These are phyloP conservation scores for Paedocypris micromegethes DNA, from an alignment of 2,797 vertebrate species.

Conservation along the genomic window DNA sequence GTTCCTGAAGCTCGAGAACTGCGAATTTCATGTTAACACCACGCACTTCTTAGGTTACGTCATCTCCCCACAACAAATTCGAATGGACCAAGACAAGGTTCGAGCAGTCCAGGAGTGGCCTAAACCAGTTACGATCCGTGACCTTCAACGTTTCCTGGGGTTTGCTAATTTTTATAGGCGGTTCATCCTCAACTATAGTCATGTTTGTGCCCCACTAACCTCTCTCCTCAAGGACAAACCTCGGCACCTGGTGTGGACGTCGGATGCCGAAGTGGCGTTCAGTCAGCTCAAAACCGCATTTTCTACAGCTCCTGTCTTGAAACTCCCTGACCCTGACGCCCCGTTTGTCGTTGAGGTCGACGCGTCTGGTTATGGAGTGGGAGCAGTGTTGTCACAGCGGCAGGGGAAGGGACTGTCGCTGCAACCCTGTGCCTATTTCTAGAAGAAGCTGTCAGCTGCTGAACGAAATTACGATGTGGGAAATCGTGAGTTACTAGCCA, in stretches of 20 bases:
- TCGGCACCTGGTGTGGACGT: no score
- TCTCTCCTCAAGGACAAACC: background rate
- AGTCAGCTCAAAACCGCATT: background rate
- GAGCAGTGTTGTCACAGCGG: background rate
- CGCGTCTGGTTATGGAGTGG: background rate
- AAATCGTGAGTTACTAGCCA: no score
- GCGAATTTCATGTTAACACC: background rate
- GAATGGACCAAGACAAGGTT: background rate
- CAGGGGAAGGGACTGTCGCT: background rate
- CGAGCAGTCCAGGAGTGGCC: background rate
- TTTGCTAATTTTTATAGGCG: background rate
- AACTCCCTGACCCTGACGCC: background rate
- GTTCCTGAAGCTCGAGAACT: background rate
- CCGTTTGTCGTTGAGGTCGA: background rate
- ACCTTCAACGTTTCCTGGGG: background rate
- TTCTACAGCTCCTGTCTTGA: background rate
- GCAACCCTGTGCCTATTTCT: background rate
- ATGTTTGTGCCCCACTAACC: background rate
- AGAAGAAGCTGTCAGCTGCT: background rate
- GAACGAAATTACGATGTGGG: background rate
- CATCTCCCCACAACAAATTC: background rate
- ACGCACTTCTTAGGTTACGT: background rate
- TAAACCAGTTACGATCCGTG: rapidly evolving
- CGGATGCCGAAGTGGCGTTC: background rate
- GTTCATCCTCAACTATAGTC: background rate